A percentile compares a stretch with the other conserved stretches of the same genome.
These are phyloP conservation scores for Nomada hirtipes DNA, from an alignment of 2,888 invertebrate genomes.

Conservation along the genomic window DNA sequence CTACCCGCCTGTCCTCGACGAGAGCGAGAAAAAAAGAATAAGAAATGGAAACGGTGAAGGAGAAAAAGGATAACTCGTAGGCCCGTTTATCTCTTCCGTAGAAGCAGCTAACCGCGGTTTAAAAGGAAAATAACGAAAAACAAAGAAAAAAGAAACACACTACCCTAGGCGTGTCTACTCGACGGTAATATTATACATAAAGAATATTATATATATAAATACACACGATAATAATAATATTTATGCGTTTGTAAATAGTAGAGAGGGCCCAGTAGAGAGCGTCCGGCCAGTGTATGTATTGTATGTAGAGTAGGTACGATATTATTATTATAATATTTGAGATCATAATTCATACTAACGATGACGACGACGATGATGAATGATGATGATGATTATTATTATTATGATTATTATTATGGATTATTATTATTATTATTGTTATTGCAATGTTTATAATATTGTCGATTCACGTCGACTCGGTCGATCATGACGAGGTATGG, in stretches of 20 bases:
- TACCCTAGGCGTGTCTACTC: constrained; percentile 67
- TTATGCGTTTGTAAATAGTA: constrained; percentile 85
- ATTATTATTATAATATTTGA: constrained; percentile 73
- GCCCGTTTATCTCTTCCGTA: constrained; percentile 60
- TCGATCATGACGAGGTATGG: constrained; percentile 73
- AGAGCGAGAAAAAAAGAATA: neutral
- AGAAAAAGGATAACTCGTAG: constrained; percentile 49
- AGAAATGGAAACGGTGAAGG: neutral
- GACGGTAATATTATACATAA: constrained; percentile 71
- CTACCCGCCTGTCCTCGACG: constrained; percentile 9
- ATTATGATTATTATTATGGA: constrained; percentile 60
- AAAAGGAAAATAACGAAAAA: constrained; percentile 10
- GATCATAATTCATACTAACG: constrained; percentile 79
- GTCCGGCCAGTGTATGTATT: constrained; percentile 83
- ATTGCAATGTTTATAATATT: constrained; percentile 82
- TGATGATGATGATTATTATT: constrained; percentile 57
- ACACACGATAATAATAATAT: constrained; percentile 79
- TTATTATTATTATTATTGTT: constrained; percentile 81
- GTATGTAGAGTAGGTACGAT: constrained; percentile 83
- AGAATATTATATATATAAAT: constrained; percentile 79
- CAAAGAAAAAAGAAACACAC: constrained; percentile 39
- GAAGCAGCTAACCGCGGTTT: constrained; percentile 52
- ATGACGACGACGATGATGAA: constrained; percentile 74
- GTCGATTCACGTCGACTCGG: constrained; percentile 75
- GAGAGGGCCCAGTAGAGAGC: constrained; percentile 77